Percentiles rank a stretch among this genome's conserved stretches.
Conservation (phyloP, 1,140 invertebrate species). For the Lepidurus apus region DNA sequence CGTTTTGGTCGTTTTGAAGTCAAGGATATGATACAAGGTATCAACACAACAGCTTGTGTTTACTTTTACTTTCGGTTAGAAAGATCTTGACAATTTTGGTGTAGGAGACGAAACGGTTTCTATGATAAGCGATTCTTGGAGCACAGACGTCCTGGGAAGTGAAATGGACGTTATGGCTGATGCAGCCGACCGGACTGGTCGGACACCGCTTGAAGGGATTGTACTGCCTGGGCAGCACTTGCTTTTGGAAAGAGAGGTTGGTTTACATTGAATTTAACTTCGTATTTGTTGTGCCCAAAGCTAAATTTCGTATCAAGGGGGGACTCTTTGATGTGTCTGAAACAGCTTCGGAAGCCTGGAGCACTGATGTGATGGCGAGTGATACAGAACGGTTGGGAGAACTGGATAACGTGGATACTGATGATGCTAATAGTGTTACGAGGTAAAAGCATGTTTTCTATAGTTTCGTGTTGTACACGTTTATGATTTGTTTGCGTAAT, state of each 20-base stretch:
- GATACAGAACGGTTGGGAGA: slow-evolving; percentile 89
- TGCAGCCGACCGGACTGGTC: slow-evolving; percentile 41
- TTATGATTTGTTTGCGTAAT: slow-evolving; percentile 4
- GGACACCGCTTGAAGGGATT: slow-evolving; percentile 36
- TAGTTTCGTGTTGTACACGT: not conserved
- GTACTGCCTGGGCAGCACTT: slow-evolving; percentile 34
- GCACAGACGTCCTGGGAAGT: slow-evolving; percentile 89
- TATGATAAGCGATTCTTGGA: slow-evolving; percentile 95
- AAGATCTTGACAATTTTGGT: slow-evolving; percentile 24
- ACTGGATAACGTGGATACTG: slow-evolving; percentile 74
- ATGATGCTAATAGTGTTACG: slow-evolving; percentile 69
- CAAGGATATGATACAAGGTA: slow-evolving; percentile 73
- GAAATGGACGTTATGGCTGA: slow-evolving; percentile 78
- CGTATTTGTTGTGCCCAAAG: not conserved
- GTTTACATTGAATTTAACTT: not conserved
- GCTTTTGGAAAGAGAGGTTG: slow-evolving; percentile 28
- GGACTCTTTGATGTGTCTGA: slow-evolving; percentile 64
- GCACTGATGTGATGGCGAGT: slow-evolving; percentile 89
- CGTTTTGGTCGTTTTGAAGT: slow-evolving; percentile 99
- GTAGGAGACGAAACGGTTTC: slow-evolving; percentile 82
- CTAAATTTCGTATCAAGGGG: not conserved
- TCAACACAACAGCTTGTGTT: slow-evolving; percentile 1
- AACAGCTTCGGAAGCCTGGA: slow-evolving; percentile 94
- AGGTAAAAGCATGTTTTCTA: slow-evolving; percentile 43
- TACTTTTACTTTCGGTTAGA: not conserved